These are phyloP conservation scores for Habropoda laboriosa DNA, from an alignment of 1,140 invertebrate species.

Conservation along the genomic window DNA sequence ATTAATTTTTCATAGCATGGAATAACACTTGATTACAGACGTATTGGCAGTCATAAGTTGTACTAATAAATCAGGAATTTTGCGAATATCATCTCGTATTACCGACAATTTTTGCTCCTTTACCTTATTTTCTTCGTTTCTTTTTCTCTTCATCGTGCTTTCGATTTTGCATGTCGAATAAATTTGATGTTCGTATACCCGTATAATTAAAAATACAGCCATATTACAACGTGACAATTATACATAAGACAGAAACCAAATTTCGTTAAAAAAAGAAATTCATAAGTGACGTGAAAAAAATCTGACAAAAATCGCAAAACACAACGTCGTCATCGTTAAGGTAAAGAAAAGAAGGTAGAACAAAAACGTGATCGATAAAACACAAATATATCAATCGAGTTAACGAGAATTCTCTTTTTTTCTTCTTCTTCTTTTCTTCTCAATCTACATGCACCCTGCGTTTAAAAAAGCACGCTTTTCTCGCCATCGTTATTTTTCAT, in stretches of 20 bases:
- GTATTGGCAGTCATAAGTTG: conserved; percentile 22
- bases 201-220: conserved; percentile 31
- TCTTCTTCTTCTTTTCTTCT: too few species aligned
- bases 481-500: conserved; percentile 2
- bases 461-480: conserved; percentile 42
- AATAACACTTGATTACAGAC: conserved; percentile 29
- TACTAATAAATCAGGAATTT: conserved; percentile 52
- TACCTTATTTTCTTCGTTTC: background rate
- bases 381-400: conserved; percentile 9
- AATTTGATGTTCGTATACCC: conserved; percentile 25
- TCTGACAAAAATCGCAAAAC: background rate
- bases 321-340: background rate
- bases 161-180: background rate
- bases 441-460: conserved; percentile 47
- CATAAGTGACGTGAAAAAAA: background rate
- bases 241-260: background rate
- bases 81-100: conserved; percentile 14
- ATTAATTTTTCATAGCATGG: conserved; percentile 41
- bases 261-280: background rate
- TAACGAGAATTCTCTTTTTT: conserved; percentile 4
- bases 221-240: background rate
- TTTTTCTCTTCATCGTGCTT: background rate
- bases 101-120: background rate
- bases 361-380: conserved; percentile 17
- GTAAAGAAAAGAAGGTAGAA: background rate